Evolutionary conservation across 2,113 vertebrate genomes (phyloP).

Genomic region (Hyperopisus bebe): DNA sequence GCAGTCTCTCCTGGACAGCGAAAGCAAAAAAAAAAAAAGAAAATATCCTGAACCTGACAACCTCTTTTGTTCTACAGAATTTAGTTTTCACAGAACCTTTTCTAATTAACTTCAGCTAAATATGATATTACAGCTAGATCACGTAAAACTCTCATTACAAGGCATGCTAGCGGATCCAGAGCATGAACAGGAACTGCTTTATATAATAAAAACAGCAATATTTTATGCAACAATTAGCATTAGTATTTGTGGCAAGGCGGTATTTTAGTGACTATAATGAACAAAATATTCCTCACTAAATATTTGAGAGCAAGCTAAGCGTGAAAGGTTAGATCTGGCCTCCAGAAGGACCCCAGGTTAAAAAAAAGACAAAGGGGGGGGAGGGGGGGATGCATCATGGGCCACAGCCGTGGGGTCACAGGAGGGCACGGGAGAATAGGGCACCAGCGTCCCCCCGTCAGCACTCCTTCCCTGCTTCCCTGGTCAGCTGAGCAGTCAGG

Average conservation of each 20-base stretch:
- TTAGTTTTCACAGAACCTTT: neutral
- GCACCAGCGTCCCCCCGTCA: neutral
- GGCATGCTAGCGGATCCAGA: neutral
- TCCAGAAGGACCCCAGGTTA: neutral
- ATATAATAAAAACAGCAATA: neutral
- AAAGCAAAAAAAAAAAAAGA: neutral
- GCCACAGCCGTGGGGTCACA: neutral
- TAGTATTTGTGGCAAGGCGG: neutral
- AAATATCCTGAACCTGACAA: constrained; percentile 23
- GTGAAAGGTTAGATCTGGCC: neutral
- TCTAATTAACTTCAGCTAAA: neutral
- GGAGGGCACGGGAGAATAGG: neutral
- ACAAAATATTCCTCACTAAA: neutral
- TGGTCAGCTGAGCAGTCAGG: constrained; percentile 69
- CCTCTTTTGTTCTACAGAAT: constrained; percentile 49
- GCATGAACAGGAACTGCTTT: neutral
- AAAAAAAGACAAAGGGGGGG: constrained; percentile 4
- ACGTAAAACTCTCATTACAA: neutral
- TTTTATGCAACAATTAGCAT: neutral
- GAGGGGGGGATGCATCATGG: neutral
- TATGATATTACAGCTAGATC: neutral
- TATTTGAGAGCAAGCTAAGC: neutral
- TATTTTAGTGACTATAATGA: neutral
- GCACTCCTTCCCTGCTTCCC: constrained; percentile 56
- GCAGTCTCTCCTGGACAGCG: constrained; percentile 28